These are phyloP conservation scores for Pangasius mekongensis DNA, from an alignment of 2,797 vertebrate species.

Conservation along the genomic window DNA sequence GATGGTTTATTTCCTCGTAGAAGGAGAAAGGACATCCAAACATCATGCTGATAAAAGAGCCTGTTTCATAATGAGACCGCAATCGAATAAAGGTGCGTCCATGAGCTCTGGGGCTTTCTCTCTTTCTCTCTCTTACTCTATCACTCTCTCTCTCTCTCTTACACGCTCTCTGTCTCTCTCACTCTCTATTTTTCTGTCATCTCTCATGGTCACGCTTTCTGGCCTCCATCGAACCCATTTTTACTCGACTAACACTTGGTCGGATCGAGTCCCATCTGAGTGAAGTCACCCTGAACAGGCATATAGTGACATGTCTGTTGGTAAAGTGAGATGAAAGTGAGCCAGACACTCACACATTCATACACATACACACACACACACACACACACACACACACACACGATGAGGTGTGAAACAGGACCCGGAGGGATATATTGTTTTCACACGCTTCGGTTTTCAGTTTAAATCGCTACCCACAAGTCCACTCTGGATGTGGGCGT, in stretches of 20 bases:
- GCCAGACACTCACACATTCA: slow-evolving; percentile 16
- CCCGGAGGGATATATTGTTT: slow-evolving; percentile 6
- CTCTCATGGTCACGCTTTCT: background rate
- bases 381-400: slow-evolving; percentile 1
- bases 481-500: background rate
- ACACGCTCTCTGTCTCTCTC: background rate
- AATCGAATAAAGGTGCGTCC: background rate
- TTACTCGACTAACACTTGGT: background rate
- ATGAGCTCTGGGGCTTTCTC: background rate
- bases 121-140: background rate
- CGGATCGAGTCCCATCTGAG: background rate
- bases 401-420: slow-evolving; percentile 33
- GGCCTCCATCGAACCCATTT: background rate
- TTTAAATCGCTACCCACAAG: slow-evolving; percentile 12
- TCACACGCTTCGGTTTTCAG: slow-evolving; percentile 35
- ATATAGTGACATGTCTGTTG: background rate
- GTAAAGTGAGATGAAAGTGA: slow-evolving; percentile 44
- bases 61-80: slow-evolving; percentile 44
- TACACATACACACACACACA: slow-evolving; percentile 11
- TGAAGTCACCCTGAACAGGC: slow-evolving; percentile 33
- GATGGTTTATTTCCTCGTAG: slow-evolving; percentile 1
- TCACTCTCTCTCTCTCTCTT: background rate
- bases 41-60: slow-evolving; percentile 41
- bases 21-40: slow-evolving; percentile 17
- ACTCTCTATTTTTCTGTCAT: background rate